Evolutionary conservation across 2,113 vertebrate genomes (phyloP), one percentile per base, ranked within the genome.

Genomic region (Pogonocichla stellata): DNA sequence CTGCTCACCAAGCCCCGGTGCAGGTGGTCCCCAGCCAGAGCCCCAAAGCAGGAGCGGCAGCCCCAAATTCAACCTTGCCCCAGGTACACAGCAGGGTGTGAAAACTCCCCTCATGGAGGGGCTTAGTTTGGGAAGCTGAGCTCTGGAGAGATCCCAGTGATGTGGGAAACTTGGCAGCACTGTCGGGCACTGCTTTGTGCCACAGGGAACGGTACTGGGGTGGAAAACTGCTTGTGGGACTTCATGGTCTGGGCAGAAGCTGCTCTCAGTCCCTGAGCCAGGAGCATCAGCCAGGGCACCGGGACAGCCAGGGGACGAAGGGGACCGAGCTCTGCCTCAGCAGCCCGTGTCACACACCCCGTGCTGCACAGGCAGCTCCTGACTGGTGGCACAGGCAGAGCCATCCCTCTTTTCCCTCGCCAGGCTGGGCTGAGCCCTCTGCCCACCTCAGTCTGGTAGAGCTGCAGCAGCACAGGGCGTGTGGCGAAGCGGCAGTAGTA

Each of bases 401-500:
- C n/a, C 69, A 62, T 2, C 18, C 28, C 26, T 7, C 14, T 7
- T 15, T 25, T 4, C 20, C 61, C 22, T 23, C 0, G 0, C 33
- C 67, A 31, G 57, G 71, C 31, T 0, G 5, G 19, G 45, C 65
- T 28, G 65, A 75, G 56, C 62, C 50, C 89, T 9, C 65, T 51
- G 19, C 97, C 91, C 65, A 99, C 99, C 99, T 99, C 99, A 1
- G 98, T 98, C 96, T 99, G 99, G 86, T 99, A 99, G 78, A 99
- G 98, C 97, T 99, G 99, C 92, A 99, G 97, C 65, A 99, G 98
- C 72, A 99, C 94, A 0, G 99, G 98, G 10, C 98, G 97, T 0
- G 97, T 78, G 10, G 99, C 99, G 0, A 99, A 98, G 80, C 99
- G 98, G 92, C 99, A 99, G 92, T 99, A 99, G 92, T 99, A 99